Evolutionary conservation across 1,140 invertebrate genomes (phyloP), one percentile per base, ranked within the genome.

Genomic region (Bombus confusus): DNA sequence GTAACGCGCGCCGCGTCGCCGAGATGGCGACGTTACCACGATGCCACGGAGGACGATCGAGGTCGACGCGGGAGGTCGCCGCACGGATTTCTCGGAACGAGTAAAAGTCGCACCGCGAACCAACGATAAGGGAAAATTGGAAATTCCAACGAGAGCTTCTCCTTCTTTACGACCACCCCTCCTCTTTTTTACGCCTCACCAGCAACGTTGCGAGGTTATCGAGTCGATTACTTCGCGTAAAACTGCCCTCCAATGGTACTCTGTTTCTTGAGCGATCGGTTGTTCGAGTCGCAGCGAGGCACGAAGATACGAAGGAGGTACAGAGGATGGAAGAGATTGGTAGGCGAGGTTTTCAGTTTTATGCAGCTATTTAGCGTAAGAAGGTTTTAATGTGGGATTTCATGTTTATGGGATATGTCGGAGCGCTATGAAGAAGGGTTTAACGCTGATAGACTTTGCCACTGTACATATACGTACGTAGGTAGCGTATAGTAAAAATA

Each of bases 61-160:
- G 37, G 37, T 31, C 72, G 31, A 77, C 57, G 59, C 52, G 47
- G 52, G 5, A 52, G 47, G 47, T 52, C 47, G 47, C 18, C 47
- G 18, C 43, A 72, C 34, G 25, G 34, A 78, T 62, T 79, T 74
- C 41, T 86, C 6, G 71, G 82, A 81, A 69, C 59, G 41, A 78
- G 83, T 77, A 80, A 68, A 80, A 79, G 62, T 80, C 68, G 10
- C 22, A 6, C 39, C 68, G 74, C 37, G 86, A 52, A 85, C 72
- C 81, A 86, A 82, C 62, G 68, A 89, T 88, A 86, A 88, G 79
- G 64, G 66, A 85, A 85, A 88, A 89, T 89, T 85, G 68, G 79
- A 89, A 89, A 88, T 89, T 86, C 34, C 57, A 31, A 47, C 12
- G 82, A n/a, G 13, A 72, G 39, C 47, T 68, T 72, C 22, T 39